Evolutionary conservation across 2,113 vertebrate species (phyloP).

Genomic region (Scortum barcoo): DNA sequence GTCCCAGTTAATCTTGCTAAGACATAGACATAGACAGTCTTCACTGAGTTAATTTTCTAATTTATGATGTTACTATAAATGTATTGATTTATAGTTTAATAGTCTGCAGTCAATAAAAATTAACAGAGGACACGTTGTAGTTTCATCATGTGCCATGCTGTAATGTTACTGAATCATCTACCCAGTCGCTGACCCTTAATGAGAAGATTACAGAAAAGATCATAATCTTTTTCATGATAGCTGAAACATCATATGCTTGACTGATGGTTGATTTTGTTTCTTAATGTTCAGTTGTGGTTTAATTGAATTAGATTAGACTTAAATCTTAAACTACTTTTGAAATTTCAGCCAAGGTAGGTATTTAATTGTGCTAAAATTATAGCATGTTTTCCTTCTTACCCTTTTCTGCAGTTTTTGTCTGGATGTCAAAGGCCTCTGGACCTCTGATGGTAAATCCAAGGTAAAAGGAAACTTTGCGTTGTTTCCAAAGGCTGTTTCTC

Average conservation of each 20-base stretch:
- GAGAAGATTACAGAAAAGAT: too few relatives aligned
- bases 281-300: too few relatives aligned
- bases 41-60: not conserved
- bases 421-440: slow-evolving; percentile 48
- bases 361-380: not conserved
- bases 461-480: slow-evolving; percentile 24
- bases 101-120: too few relatives aligned
- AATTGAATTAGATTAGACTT: not conserved
- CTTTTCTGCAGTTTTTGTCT: not conserved
- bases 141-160: too few relatives aligned
- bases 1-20: not conserved
- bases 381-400: not conserved
- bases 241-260: too few relatives aligned
- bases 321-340: not conserved
- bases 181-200: too few relatives aligned
- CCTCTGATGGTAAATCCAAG: slow-evolving; percentile 61
- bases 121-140: too few relatives aligned
- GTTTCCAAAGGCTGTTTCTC: not conserved
- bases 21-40: not conserved
- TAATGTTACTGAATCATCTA: too few relatives aligned
- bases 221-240: too few relatives aligned
- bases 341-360: not conserved
- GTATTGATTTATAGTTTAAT: too few relatives aligned
- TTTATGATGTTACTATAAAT: too few relatives aligned
- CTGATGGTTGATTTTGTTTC: too few relatives aligned